phyloP scores from a whole-genome alignment of 2,113 vertebrate genomes.

The Rhombomys opimus region DNA sequence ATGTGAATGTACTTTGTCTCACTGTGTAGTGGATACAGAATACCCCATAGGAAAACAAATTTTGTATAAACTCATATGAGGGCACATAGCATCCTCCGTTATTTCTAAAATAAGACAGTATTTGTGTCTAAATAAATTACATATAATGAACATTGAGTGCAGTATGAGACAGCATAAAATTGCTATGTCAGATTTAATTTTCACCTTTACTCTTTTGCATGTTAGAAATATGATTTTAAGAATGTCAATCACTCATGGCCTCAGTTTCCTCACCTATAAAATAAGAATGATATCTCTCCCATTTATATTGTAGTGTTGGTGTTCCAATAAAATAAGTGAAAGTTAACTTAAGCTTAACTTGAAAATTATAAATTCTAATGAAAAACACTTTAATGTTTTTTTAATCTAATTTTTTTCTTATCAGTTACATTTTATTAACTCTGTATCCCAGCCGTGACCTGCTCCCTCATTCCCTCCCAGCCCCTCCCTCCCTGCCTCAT shows the following conservation, averaged over 20 bases:
- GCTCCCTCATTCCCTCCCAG: too few relatives aligned
- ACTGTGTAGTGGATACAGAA: not conserved
- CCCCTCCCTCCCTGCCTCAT: too few relatives aligned
- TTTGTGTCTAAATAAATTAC: not conserved
- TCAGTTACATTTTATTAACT: too few relatives aligned
- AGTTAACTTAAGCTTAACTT: slow-evolving; percentile 4
- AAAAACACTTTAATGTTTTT: slow-evolving; percentile 26
- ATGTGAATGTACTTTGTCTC: not conserved
- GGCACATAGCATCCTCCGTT: not conserved
- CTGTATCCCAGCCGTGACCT: too few relatives aligned
- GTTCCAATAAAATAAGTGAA: not conserved
- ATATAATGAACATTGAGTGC: not conserved
- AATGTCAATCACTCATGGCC: not conserved
- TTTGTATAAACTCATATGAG: not conserved
- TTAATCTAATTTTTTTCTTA: too few relatives aligned
- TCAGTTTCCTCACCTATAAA: slow-evolving; percentile 1
- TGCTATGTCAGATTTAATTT: not conserved
- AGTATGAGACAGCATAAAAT: not conserved
- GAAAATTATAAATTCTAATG: slow-evolving; percentile 31
- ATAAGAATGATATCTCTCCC: not conserved
- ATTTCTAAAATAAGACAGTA: not conserved
- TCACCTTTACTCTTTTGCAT: slow-evolving; percentile 10
- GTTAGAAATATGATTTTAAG: not conserved
- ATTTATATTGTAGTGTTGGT: slow-evolving; percentile 5
- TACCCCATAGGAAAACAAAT: not conserved